Conservation (phyloP, 2,797 vertebrate species). For the Lacerta bilineata region DNA sequence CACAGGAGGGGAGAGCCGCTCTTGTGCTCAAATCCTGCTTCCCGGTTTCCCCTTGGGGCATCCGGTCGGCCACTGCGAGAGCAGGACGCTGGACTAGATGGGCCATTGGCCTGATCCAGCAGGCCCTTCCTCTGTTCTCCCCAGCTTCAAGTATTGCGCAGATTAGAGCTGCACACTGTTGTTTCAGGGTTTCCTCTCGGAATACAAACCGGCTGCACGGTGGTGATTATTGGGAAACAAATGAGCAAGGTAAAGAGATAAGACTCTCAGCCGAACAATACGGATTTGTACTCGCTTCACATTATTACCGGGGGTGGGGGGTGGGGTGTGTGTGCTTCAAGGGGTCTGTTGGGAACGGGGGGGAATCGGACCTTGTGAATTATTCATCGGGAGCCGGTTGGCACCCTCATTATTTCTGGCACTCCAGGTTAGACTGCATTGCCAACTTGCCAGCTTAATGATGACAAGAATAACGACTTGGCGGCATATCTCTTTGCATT, state of each 20-base stretch:
- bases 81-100: too few species aligned
- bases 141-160: background rate
- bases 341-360: slow-evolving; percentile 46
- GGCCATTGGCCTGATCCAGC: too few species aligned
- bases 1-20: too few species aligned
- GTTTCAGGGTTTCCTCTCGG: slow-evolving; percentile 32
- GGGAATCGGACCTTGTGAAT: slow-evolving; percentile 52
- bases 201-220: slow-evolving; percentile 40
- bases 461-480: slow-evolving; percentile 60
- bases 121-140: too few species aligned
- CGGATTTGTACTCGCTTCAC: slow-evolving; percentile 50
- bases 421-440: slow-evolving; percentile 48
- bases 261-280: slow-evolving; percentile 39
- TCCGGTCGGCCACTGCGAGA: too few species aligned
- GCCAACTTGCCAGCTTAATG: slow-evolving; percentile 55
- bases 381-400: slow-evolving; percentile 57
- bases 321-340: slow-evolving; percentile 30
- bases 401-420: slow-evolving; percentile 62
- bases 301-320: slow-evolving; percentile 44
- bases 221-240: slow-evolving; percentile 52
- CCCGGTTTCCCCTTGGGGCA: too few species aligned
- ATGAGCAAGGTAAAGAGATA: slow-evolving; percentile 57
- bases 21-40: too few species aligned
- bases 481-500: slow-evolving; percentile 47
- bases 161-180: background rate